A percentile compares a stretch with the other conserved stretches of the same genome.
Evolutionary conservation across 2,113 vertebrate species (phyloP).

Genomic region (Catharus fuscescens): DNA sequence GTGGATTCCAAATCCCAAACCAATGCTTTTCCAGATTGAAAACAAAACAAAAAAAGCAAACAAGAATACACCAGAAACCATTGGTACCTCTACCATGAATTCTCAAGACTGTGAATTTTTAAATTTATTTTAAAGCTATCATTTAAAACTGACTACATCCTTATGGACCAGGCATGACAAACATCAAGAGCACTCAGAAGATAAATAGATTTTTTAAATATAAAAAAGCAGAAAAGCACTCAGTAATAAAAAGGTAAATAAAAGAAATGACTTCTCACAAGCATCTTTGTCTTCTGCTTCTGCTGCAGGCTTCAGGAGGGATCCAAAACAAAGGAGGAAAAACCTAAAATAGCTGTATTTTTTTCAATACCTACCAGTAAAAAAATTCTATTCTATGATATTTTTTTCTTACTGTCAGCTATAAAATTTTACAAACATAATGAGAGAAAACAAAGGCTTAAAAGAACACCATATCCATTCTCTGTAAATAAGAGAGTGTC

Average conservation of each 20-base stretch:
- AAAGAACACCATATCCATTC: neutral
- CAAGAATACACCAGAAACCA: neutral
- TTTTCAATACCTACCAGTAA: neutral
- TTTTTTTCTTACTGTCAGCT: neutral
- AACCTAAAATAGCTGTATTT: neutral
- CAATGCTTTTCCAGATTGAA: neutral
- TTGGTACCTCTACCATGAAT: neutral
- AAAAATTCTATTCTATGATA: neutral
- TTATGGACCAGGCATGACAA: neutral
- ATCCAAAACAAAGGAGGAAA: neutral
- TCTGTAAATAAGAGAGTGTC: neutral
- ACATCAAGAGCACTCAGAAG: neutral
- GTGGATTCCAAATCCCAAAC: neutral
- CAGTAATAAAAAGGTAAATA: neutral
- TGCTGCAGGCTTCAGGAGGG: neutral
- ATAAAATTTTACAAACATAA: neutral
- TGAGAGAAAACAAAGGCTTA: neutral
- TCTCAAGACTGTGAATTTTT: neutral
- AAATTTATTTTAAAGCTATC: neutral
- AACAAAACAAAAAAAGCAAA: neutral
- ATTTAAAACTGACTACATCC: neutral
- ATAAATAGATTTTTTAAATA: neutral
- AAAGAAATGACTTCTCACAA: neutral
- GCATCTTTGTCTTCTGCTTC: neutral
- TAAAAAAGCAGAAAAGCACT: neutral